phyloP scores from a whole-genome alignment of 37 sponge, comb jelly and placozoan genomes.

The Tethya wilhelma region DNA sequence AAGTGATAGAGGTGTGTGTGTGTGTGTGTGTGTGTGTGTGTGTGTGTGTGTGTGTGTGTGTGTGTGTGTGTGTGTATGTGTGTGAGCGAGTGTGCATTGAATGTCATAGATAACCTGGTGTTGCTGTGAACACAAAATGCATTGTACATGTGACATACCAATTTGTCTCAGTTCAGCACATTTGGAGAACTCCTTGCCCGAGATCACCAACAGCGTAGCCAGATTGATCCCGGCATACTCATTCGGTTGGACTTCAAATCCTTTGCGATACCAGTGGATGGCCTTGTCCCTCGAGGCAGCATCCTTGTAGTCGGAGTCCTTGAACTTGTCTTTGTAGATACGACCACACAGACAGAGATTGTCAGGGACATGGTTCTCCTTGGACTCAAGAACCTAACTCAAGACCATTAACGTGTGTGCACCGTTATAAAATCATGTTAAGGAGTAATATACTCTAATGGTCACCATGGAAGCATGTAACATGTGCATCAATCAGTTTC shows the following conservation, averaged over 20 bases:
- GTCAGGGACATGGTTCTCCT: conserved; percentile 90
- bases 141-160: conserved; percentile 45
- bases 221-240: conserved; percentile 90
- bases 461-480: no score
- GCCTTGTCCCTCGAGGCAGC: conserved; percentile 59
- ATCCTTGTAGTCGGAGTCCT: conserved; percentile 70
- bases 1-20: no score
- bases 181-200: conserved; percentile 59
- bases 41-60: no score
- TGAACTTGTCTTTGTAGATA: conserved; percentile 92
- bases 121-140: no score
- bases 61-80: no score
- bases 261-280: conserved; percentile 85
- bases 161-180: conserved; percentile 56
- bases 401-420: no score
- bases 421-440: no score
- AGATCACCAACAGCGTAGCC: conserved; percentile 82
- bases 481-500: no score
- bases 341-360: conserved; percentile 87
- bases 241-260: conserved; percentile 84
- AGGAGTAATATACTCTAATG: no score
- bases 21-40: no score
- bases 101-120: no score
- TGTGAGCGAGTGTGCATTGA: no score
- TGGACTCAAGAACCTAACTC: conserved; percentile 61